Evolutionary conservation across 1,140 invertebrate species (phyloP), one percentile per base, ranked within the genome.

Genomic region (Cydia strobilella): DNA sequence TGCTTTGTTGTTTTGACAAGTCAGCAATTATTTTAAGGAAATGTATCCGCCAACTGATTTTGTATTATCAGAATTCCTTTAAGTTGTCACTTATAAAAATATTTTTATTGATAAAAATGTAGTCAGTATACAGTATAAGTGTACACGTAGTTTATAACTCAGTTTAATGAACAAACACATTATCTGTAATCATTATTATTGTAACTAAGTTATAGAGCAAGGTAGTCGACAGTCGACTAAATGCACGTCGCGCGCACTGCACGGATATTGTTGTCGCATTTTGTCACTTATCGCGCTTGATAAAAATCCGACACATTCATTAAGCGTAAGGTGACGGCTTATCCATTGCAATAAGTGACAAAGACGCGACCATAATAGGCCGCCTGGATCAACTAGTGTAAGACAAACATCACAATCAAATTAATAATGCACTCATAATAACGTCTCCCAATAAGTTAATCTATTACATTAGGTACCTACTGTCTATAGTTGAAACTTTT

Each of bases 121-220:
- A 90, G 87, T 90, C 87, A 90, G 86, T 74, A 79, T 86, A 83
- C 62, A 79, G 80, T 81, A 82, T 88, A 88, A 86, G 84, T 87
- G 84, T 89, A 84, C 80, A 87, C 88, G 84, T 89, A 88, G 85
- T 77, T 59, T 80, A 80, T 83, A 82, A 85, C 80, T 88, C 82
- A 79, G 79, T 79, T 85, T 86, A 82, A 83, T 85, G 87, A 89
- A 87, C 85, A 89, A 86, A 87, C 51, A 74, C 42, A 82, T 85
- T 85, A 88, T 83, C 85, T 86, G 82, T 89, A 90, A 84, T 85
- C 83, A 51, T 84, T 81, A 82, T 81, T 84, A 81, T 74, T 79
- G 72, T 77, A 83, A 80, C 79, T 87, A 85, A 84, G 83, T 74
- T 81, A 76, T 77, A 80, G 78, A 79, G 82, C 77, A 79, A 79